phyloP scores from a whole-genome alignment of 2,888 invertebrate genomes.

The Polydrusus pterygomalis region DNA sequence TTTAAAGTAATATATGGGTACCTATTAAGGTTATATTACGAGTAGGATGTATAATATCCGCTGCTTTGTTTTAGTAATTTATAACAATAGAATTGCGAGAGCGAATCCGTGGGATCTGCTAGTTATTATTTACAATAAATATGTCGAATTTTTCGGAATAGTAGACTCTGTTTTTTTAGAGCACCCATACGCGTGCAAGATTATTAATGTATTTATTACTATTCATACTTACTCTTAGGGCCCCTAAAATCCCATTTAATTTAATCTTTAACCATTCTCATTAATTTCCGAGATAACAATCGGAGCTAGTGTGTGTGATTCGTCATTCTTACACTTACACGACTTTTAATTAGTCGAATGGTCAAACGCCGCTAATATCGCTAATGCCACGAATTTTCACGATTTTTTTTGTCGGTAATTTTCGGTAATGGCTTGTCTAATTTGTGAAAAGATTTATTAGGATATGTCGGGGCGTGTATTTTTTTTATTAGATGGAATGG shows the following conservation, averaged over 20 bases:
- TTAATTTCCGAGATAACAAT: slow-evolving; percentile 48
- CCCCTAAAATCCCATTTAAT: slow-evolving; percentile 39
- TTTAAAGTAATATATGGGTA: too few relatives aligned
- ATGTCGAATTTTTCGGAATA: too few relatives aligned
- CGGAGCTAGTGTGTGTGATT: slow-evolving; percentile 51
- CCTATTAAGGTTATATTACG: too few relatives aligned
- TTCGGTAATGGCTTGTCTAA: slow-evolving; percentile 55
- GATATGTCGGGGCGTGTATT: slow-evolving; percentile 43
- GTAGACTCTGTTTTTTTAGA: too few relatives aligned
- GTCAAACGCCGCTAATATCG: slow-evolving; percentile 50
- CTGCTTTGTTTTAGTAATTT: too few relatives aligned
- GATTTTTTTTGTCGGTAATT: slow-evolving; percentile 53
- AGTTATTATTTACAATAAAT: too few relatives aligned
- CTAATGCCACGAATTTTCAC: slow-evolving; percentile 45
- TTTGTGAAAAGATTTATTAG: slow-evolving; percentile 55
- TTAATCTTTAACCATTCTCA: slow-evolving; percentile 52
- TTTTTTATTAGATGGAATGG: slow-evolving; percentile 31
- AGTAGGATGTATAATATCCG: too few relatives aligned
- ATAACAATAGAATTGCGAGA: too few relatives aligned
- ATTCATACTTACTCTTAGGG: not conserved
- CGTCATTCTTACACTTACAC: slow-evolving; percentile 54
- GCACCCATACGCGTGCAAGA: too few relatives aligned
- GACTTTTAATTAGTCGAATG: slow-evolving; percentile 53
- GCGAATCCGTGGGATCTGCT: too few relatives aligned
- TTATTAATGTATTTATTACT: too few relatives aligned